A percentile compares a stretch with the other conserved stretches of the same genome.
Conservation (phyloP, 2,888 invertebrate species). For the Linnaemya tessellans region DNA sequence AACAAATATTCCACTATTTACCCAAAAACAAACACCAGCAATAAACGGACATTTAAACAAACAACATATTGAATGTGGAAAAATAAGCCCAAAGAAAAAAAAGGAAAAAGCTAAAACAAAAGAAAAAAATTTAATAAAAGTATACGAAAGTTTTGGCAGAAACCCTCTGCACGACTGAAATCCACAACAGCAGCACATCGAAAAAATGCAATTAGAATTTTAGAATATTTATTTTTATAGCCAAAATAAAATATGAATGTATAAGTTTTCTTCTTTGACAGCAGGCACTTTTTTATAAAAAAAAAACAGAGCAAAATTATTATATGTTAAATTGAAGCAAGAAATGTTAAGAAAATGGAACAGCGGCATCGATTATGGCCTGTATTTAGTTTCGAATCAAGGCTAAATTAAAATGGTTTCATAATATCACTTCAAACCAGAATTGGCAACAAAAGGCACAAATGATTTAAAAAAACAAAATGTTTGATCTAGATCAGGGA, state of each 20-base stretch:
- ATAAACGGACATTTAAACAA: slow-evolving; percentile 60
- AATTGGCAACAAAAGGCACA: too few species aligned
- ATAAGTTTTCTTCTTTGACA: not conserved
- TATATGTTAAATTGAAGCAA: too few species aligned
- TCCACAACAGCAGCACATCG: slow-evolving; percentile 34
- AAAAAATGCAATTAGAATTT: slow-evolving; percentile 65
- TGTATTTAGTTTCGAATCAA: too few species aligned
- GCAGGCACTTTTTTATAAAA: too few species aligned
- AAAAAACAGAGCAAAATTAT: too few species aligned
- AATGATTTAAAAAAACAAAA: too few species aligned
- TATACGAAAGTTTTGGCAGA: slow-evolving; percentile 34
- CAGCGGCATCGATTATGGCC: too few species aligned
- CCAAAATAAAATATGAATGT: not conserved
- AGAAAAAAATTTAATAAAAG: slow-evolving; percentile 26
- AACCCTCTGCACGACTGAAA: not conserved
- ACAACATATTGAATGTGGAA: slow-evolving; percentile 61
- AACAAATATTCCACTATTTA: slow-evolving; percentile 70
- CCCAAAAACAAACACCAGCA: slow-evolving; percentile 48
- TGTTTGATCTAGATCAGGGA: too few species aligned
- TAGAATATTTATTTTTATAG: slow-evolving; percentile 51
- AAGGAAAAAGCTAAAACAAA: slow-evolving; percentile 33
- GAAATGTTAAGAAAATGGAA: too few species aligned
- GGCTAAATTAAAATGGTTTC: too few species aligned
- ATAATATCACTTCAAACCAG: too few species aligned
- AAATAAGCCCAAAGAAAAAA: not conserved